These are phyloP conservation scores for Dicentrarchus labrax DNA, from an alignment of 2,113 vertebrate genomes.

Conservation along the genomic window DNA sequence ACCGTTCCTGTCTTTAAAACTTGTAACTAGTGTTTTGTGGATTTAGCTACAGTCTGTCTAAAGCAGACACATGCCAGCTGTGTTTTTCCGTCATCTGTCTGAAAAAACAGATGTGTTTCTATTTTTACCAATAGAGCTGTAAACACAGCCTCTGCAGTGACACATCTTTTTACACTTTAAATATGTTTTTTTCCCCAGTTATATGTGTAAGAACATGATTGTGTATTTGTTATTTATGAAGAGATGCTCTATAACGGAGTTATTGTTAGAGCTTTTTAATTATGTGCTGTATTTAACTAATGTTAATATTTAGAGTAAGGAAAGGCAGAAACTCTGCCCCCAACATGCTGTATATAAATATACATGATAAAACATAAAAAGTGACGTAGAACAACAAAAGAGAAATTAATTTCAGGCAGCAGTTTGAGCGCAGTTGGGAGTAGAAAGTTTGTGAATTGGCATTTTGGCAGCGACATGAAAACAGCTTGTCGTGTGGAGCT, in stretches of 20 bases:
- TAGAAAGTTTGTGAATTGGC: neutral
- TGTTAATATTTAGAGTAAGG: neutral
- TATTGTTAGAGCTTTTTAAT: neutral
- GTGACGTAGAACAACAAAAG: neutral
- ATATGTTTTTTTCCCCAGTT: neutral
- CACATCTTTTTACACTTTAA: neutral
- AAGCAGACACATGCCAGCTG: neutral
- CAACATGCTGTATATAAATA: neutral
- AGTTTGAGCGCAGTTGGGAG: neutral
- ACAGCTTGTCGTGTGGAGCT: neutral
- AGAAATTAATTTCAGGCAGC: neutral
- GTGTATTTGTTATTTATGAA: neutral
- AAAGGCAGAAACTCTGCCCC: neutral
- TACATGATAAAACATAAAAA: neutral
- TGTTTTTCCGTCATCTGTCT: neutral
- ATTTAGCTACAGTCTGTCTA: neutral
- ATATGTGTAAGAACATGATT: neutral
- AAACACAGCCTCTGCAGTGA: neutral
- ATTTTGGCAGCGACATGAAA: neutral
- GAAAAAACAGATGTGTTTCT: neutral
- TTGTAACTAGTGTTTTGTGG: neutral
- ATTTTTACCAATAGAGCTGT: neutral
- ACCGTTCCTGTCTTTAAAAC: neutral
- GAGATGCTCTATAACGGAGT: neutral
- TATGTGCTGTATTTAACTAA: neutral